These are phyloP conservation scores for Lucilia sericata DNA, from an alignment of 1,140 invertebrate species.

Conservation along the genomic window DNA sequence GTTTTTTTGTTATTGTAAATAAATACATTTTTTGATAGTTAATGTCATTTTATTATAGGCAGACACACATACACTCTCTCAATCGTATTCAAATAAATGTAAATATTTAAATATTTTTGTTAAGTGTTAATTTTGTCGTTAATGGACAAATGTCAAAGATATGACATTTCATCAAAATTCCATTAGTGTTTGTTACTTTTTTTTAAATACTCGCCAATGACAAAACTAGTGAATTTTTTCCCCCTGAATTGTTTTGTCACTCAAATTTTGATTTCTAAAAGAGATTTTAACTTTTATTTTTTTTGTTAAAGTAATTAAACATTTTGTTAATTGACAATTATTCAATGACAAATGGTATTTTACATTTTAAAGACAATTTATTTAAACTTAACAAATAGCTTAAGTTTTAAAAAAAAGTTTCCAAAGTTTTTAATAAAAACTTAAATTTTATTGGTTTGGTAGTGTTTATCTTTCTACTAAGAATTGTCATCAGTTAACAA, in stretches of 20 bases:
- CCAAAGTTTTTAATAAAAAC: no score
- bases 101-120: slow-evolving; percentile 1
- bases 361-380: neutral
- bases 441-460: no score
- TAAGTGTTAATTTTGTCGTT: slow-evolving; percentile 34
- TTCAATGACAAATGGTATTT: slow-evolving; percentile 30
- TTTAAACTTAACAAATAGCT: no score
- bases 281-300: slow-evolving; percentile 21
- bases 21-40: neutral
- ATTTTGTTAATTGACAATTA: slow-evolving; percentile 30
- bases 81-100: neutral
- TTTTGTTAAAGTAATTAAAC: slow-evolving; percentile 8
- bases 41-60: slow-evolving; percentile 12
- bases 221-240: neutral
- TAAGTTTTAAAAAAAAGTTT: no score
- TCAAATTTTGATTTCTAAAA: slow-evolving; percentile 19
- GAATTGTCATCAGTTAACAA: no score
- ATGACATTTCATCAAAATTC: slow-evolving; percentile 33
- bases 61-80: neutral
- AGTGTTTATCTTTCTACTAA: no score
- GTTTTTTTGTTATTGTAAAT: slow-evolving; percentile 4
- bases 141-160: slow-evolving; percentile 38
- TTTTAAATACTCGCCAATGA: neutral
- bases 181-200: slow-evolving; percentile 29
- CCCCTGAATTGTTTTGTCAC: neutral